phyloP scores from a whole-genome alignment of 2,113 vertebrate genomes.

The Solenodon paradoxus region DNA sequence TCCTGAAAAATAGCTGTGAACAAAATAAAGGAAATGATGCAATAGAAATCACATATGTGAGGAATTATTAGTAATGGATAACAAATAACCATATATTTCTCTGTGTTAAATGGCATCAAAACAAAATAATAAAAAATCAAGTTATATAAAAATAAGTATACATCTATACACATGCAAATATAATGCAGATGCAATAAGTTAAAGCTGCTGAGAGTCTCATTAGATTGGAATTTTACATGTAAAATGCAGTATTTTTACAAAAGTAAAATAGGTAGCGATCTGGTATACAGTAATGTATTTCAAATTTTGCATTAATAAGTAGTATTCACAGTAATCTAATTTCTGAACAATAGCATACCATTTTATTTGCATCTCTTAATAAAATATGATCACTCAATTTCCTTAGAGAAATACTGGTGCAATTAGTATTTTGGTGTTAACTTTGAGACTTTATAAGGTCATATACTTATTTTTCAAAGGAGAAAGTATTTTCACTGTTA shows the following conservation, averaged over 20 bases:
- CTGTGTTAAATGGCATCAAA: not conserved
- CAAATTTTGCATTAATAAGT: not conserved
- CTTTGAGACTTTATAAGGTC: constrained; percentile 7
- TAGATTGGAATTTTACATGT: not conserved
- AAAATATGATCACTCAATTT: constrained; percentile 22
- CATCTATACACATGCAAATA: not conserved
- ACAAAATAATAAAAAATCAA: not conserved
- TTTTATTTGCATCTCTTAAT: constrained; percentile 10
- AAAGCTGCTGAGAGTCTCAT: not conserved
- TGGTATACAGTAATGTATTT: not conserved
- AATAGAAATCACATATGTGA: not conserved
- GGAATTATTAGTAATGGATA: not conserved
- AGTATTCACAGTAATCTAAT: not conserved
- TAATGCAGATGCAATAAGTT: not conserved
- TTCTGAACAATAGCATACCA: not conserved
- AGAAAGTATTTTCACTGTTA: not conserved
- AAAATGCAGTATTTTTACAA: not conserved
- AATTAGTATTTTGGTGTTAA: constrained; percentile 29
- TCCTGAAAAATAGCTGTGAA: not conserved
- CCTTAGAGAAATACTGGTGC: not conserved
- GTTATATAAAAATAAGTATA: not conserved
- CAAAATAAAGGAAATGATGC: constrained; percentile 7
- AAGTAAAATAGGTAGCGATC: not conserved
- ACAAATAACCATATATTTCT: not conserved
- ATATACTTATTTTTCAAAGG: constrained; percentile 38